phyloP scores from a whole-genome alignment of 1,140 invertebrate genomes.

The Lasioglossum albipes region DNA sequence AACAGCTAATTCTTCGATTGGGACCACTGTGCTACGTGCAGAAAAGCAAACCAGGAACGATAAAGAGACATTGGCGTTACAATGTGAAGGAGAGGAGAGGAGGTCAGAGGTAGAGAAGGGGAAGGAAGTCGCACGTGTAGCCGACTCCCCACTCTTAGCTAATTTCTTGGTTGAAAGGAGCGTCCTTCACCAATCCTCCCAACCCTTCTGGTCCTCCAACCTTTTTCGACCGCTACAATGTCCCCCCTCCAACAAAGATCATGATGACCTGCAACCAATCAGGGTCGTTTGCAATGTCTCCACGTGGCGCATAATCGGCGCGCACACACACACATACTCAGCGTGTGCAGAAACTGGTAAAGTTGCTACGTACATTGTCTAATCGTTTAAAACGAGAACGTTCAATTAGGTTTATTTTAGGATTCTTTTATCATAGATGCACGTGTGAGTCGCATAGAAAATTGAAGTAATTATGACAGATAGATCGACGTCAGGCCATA shows the following conservation, averaged over 20 bases:
- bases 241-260: constrained; percentile 8
- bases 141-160: constrained; percentile 25
- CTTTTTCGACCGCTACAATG: constrained; percentile 32
- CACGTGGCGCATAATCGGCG: constrained; percentile 31
- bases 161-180: constrained; percentile 36
- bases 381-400: background rate
- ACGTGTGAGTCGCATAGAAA: background rate
- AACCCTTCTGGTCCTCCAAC: constrained; percentile 32
- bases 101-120: constrained; percentile 27
- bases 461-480: background rate
- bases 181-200: constrained; percentile 44
- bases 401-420: background rate
- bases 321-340: background rate
- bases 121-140: constrained; percentile 41
- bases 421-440: background rate
- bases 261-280: constrained; percentile 33
- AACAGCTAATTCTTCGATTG: no score
- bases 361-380: background rate
- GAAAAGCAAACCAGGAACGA: background rate
- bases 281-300: constrained; percentile 37
- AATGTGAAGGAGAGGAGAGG: background rate
- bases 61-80: background rate
- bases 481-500: background rate
- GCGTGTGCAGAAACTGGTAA: background rate
- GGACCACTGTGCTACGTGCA: background rate